These are phyloP conservation scores for Pseudomyrmex dendroicus DNA, from an alignment of 1,140 invertebrate species.

Conservation along the genomic window DNA sequence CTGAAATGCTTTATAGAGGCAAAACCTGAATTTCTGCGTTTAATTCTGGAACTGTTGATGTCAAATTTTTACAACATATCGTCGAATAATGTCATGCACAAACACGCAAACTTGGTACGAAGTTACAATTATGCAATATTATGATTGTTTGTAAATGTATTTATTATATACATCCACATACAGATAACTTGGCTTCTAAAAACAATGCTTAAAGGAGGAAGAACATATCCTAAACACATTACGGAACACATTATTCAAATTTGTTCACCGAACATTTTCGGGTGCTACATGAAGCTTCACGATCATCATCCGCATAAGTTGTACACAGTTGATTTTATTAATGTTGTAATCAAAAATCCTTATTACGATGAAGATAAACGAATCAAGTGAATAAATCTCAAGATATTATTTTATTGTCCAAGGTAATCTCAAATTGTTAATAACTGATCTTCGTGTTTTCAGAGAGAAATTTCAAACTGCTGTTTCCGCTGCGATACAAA, in stretches of 20 bases:
- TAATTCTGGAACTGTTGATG: constrained; percentile 77
- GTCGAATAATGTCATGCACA: constrained; percentile 77
- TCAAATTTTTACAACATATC: constrained; percentile 76
- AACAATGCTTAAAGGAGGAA: constrained; percentile 75
- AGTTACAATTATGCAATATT: constrained; percentile 14
- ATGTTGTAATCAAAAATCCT: constrained; percentile 71
- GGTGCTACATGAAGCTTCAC: constrained; percentile 79
- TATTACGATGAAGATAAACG: constrained; percentile 73
- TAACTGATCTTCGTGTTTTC: constrained; percentile 59
- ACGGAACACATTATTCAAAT: constrained; percentile 76
- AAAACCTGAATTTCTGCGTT: constrained; percentile 72
- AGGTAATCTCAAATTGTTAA: constrained; percentile 11
- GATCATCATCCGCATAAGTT: constrained; percentile 80
- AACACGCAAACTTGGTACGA: constrained; percentile 80
- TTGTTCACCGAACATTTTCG: constrained; percentile 75
- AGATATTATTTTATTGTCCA: not conserved
- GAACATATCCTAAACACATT: constrained; percentile 68
- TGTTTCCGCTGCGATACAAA: constrained; percentile 67
- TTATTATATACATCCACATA: constrained; percentile 48
- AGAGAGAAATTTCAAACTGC: constrained; percentile 75
- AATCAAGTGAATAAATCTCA: constrained; percentile 70
- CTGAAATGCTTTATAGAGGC: constrained; percentile 79
- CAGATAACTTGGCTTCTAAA: constrained; percentile 80
- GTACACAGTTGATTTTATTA: constrained; percentile 78
- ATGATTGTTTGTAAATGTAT: constrained; percentile 12